Base-by-base conservation (phyloP, 2,888 invertebrate genomes). In the Chloroclysta siterata region DNA sequence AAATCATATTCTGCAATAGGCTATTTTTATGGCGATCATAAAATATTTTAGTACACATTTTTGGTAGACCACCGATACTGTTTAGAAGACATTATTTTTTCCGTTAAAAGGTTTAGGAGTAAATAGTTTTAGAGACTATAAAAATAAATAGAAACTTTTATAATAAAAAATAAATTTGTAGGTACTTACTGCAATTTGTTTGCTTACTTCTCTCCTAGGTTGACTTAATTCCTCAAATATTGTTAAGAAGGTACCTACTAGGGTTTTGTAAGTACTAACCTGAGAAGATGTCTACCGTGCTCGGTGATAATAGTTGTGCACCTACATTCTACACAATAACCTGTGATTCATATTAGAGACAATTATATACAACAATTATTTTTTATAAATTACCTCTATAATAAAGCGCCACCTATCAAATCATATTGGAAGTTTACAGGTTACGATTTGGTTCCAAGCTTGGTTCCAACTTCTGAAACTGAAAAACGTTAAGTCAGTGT, bases 11-110 rank as follows among this genome's bases (percentile, higher is more conserved):
- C 8, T 36, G 55, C 52, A 67, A 67, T 62, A 61, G 60, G 17
- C 55, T 17, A 48, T 50, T 66, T 69, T 70, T 73, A 72, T 66
- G 62, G 33, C 42, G 44, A 0, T 55, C 66, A 64, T 73, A 72
- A 72, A 72, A 66, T 58, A 65, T 63, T 66, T 61, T 65, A 63
- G 55, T 53, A 63, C 67, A 65, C 63, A 64, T 66, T 66, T 68
- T 69, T 50, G 65, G 65, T 59, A 46, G 64, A 46, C 62, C 66
- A 61, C 33, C 68, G 65, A 65, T 71, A 71, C 63, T 69, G 65
- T 64, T 56, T 59, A 66, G 63, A 48, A 7, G 65, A 56, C 66
- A 69, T 69, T 70, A 65, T 64, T 60, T 61, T 46, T 67, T 67
- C 65, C 58, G 52, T 60, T 60, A 64, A 42, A 53, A 53, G 42